A percentile compares a stretch with the other conserved stretches of the same genome.
Conservation (phyloP, 2,888 invertebrate genomes). For the Steinernema carpocapsae region DNA sequence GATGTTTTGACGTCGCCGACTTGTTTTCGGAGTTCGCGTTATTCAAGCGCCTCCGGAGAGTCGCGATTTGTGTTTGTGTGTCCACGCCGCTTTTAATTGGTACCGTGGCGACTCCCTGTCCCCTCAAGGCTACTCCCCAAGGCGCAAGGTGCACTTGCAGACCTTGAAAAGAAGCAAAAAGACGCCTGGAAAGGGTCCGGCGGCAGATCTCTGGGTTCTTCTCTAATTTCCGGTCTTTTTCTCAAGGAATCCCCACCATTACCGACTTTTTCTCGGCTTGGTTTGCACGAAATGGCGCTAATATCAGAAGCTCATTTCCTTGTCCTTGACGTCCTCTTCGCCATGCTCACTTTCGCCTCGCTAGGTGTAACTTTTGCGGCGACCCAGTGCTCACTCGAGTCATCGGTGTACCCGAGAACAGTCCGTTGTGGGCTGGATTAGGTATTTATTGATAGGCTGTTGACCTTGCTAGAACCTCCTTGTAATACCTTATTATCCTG, state of each 20-base stretch:
- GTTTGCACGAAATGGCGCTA: constrained; percentile 22
- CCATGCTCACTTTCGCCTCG: not conserved
- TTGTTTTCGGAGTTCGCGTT: not conserved
- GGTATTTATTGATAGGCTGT: no score
- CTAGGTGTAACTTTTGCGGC: not conserved
- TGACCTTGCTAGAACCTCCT: no score
- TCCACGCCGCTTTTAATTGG: not conserved
- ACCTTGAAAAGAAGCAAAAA: constrained; percentile 18
- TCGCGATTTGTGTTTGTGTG: not conserved
- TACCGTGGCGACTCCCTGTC: no score
- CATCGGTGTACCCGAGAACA: no score
- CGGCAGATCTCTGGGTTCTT: not conserved
- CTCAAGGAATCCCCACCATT: no score
- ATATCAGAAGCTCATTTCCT: not conserved
- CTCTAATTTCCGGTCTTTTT: not conserved
- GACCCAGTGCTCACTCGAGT: constrained; percentile 2
- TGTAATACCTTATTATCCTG: no score
- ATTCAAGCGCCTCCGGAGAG: not conserved
- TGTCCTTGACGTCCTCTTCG: constrained; percentile 14
- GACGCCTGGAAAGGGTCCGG: not conserved
- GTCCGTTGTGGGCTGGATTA: no score
- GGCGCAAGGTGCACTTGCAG: constrained; percentile 2
- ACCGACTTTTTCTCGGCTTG: not conserved
- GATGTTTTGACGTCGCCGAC: not conserved
- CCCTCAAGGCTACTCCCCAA: no score